Evolutionary conservation across 2,113 vertebrate genomes (phyloP).

Genomic region (Tenebrosternarchus preto): DNA sequence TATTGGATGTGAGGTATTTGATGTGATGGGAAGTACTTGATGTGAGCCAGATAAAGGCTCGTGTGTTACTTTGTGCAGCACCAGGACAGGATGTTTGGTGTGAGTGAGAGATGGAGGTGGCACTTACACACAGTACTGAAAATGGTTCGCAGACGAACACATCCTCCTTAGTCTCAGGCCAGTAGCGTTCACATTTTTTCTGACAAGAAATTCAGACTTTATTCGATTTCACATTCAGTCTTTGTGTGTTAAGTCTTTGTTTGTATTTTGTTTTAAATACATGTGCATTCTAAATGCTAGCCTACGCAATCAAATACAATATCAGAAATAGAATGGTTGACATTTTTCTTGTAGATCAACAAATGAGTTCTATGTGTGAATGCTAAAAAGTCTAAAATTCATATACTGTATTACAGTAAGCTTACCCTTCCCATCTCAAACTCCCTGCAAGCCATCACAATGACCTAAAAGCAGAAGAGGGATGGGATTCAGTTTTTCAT

Average conservation of each 20-base stretch:
- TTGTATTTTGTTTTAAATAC: too few species aligned
- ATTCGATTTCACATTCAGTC: not conserved
- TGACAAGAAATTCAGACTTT: conserved; percentile 63
- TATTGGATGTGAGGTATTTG: too few species aligned
- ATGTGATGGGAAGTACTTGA: too few species aligned
- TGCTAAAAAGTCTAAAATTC: not conserved
- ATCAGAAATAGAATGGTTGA: too few species aligned
- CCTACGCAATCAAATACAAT: not conserved
- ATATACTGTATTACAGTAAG: not conserved
- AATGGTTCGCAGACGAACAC: conserved; percentile 80
- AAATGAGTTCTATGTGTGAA: not conserved
- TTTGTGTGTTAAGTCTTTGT: too few species aligned
- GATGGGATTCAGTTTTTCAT: not conserved
- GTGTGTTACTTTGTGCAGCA: not conserved
- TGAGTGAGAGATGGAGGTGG: conserved; percentile 32
- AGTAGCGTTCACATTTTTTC: conserved; percentile 98
- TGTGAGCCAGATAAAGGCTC: not conserved
- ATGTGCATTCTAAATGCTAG: too few species aligned
- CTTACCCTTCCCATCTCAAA: conserved; percentile 97
- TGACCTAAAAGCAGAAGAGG: conserved; percentile 68
- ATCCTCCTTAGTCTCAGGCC: conserved; percentile 73
- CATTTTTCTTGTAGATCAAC: not conserved
- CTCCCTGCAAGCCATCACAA: conserved; percentile 95
- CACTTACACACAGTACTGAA: conserved; percentile 86
- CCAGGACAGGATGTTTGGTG: conserved; percentile 42